phyloP scores from a whole-genome alignment of 2,113 vertebrate genomes.

The Hippoglossus stenolepis region DNA sequence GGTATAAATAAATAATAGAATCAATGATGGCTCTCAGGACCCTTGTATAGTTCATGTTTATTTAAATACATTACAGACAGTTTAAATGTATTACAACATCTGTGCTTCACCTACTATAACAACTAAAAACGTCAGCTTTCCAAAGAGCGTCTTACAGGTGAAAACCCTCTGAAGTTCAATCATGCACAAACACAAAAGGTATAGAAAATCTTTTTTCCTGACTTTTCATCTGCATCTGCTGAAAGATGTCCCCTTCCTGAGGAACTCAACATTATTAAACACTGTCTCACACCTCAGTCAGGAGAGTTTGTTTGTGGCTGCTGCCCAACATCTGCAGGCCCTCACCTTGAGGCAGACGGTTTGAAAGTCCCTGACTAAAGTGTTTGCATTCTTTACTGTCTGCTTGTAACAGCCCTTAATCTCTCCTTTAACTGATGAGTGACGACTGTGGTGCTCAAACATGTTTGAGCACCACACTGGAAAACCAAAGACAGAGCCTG shows the following conservation, averaged over 20 bases:
- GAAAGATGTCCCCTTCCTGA: neutral
- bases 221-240: neutral
- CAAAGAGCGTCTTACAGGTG: too few relatives aligned
- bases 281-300: neutral
- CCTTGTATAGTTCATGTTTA: too few relatives aligned
- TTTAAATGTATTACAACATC: too few relatives aligned
- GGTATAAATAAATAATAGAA: neutral
- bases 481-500: too few relatives aligned
- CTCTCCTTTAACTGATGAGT: neutral
- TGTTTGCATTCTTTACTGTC: too few relatives aligned
- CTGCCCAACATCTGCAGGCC: neutral
- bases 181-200: neutral
- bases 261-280: neutral
- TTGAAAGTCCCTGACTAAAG: too few relatives aligned
- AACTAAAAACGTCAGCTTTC: too few relatives aligned
- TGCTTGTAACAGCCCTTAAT: neutral
- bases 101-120: too few relatives aligned
- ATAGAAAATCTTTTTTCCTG: neutral
- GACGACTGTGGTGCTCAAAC: too few relatives aligned
- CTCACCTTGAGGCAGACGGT: too few relatives aligned
- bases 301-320: neutral
- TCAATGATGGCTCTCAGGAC: neutral
- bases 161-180: neutral
- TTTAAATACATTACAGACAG: too few relatives aligned
- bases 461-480: too few relatives aligned